Base-by-base conservation (phyloP, 2,113 vertebrate genomes). In the Delphinapterus leucas region DNA sequence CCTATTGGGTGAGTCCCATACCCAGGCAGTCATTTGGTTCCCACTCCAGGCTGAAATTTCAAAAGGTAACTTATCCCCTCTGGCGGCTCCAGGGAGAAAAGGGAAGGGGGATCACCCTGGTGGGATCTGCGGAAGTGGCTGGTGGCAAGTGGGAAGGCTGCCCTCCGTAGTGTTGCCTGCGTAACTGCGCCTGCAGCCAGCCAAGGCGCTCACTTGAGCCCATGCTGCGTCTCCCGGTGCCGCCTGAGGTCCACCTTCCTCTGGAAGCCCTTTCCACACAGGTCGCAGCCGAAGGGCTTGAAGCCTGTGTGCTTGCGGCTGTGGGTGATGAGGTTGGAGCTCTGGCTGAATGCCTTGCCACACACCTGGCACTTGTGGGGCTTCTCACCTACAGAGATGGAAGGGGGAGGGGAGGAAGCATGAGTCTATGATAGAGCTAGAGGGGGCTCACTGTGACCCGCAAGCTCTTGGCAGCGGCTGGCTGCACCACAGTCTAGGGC, bases 281-380 rank as follows among this genome's bases (percentile, higher is more conserved):
- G 98, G 96, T 99, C 99, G 47, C 99, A 99, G 88, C 99, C 99
- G 21, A 99, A 99, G 14, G 99, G 99, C 97, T 99, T 99, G 98
- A 99, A 99, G 15, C 99, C 99, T 1, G 99, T 99, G 98, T 99
- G 99, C 90, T 99, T 99, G 89, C 99, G 98, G 97, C 99, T 99
- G 98, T 99, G 99, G 1, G 99, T 99, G 98, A 99, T 99, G 97
- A 99, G 99, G 98, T 99, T 99, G 98, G 99, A 99, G 98, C 99
- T 99, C 99, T 99, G 99, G 96, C 99, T 99, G 99, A 99, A 99
- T 0, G 99, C 99, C 97, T 99, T 99, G 38, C 99, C 99, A n/a
- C 99, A 99, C 97, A 99, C 99, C 98, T 99, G 99, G 97, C 99
- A 99, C 97, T 99, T 99, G 98, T 99, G 99, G 73, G 99, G 99